Conservation (phyloP, 2,797 vertebrate genomes). For the Periophthalmus magnuspinnatus region DNA sequence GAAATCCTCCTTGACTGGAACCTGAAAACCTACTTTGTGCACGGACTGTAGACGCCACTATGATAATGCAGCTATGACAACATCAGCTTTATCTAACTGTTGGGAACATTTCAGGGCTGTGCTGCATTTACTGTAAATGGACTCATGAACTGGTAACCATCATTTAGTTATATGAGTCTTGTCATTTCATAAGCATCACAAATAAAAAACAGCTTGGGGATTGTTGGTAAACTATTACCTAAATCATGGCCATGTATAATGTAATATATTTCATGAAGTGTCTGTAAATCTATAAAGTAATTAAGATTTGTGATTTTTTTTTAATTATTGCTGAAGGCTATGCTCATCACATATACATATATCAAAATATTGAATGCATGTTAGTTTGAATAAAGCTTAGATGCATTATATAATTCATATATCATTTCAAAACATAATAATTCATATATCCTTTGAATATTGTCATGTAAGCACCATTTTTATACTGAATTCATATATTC, state of each 20-base stretch:
- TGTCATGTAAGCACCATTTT: no score
- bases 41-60: background rate
- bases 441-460: no score
- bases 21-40: background rate
- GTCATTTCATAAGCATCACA: background rate
- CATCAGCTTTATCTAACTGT: background rate
- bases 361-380: no score
- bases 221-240: background rate
- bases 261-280: background rate
- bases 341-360: no score
- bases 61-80: conserved; percentile 3
- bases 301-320: background rate
- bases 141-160: background rate
- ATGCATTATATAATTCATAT: no score
- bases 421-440: no score
- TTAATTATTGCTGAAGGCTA: no score
- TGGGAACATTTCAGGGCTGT: background rate
- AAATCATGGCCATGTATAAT: background rate
- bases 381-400: no score
- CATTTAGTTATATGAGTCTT: background rate
- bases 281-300: background rate
- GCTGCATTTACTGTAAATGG: background rate
- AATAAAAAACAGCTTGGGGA: background rate
- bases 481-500: no score
- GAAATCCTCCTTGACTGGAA: background rate